A percentile compares a stretch with the other conserved stretches of the same genome.
Evolutionary conservation across 1,140 invertebrate species (phyloP).

Genomic region (Macrocentrus cingulum): DNA sequence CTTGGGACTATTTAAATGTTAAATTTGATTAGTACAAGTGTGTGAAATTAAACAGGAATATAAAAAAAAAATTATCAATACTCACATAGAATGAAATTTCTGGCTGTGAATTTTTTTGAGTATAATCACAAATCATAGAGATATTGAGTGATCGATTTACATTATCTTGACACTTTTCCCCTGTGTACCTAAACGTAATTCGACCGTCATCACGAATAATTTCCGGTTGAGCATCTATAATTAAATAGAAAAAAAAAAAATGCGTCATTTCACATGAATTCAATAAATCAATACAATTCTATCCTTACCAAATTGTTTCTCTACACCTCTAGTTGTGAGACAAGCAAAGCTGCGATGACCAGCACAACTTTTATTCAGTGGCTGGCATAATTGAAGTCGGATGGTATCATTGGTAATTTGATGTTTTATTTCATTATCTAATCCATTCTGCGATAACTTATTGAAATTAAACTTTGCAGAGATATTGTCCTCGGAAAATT

Average conservation of each 20-base stretch:
- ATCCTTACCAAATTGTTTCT: constrained; percentile 44
- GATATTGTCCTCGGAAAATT: neutral
- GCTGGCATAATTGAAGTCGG: constrained; percentile 41
- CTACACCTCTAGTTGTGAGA: constrained; percentile 31
- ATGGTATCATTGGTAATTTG: constrained; percentile 28
- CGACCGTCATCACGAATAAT: constrained; percentile 28
- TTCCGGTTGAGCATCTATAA: constrained; percentile 40
- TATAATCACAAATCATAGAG: constrained; percentile 46
- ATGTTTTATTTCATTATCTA: constrained; percentile 31
- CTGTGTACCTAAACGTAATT: constrained; percentile 41
- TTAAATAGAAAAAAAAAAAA: constrained; percentile 20
- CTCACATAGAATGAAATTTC: constrained; percentile 37
- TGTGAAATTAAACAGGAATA: neutral
- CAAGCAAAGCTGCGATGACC: constrained; percentile 39
- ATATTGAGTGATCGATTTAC: constrained; percentile 39
- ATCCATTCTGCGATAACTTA: constrained; percentile 17
- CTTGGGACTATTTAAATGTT: constrained; percentile 28
- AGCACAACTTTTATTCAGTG: constrained; percentile 42
- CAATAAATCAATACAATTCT: constrained; percentile 2
- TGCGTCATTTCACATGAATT: neutral
- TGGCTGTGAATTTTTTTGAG: constrained; percentile 30
- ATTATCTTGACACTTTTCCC: constrained; percentile 36
- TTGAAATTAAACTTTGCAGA: constrained; percentile 26
- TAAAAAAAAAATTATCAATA: constrained; percentile 15
- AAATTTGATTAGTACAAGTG: constrained; percentile 8